Evolutionary conservation across 2,888 invertebrate species (phyloP).

Genomic region (Petrophora chlorosata): DNA sequence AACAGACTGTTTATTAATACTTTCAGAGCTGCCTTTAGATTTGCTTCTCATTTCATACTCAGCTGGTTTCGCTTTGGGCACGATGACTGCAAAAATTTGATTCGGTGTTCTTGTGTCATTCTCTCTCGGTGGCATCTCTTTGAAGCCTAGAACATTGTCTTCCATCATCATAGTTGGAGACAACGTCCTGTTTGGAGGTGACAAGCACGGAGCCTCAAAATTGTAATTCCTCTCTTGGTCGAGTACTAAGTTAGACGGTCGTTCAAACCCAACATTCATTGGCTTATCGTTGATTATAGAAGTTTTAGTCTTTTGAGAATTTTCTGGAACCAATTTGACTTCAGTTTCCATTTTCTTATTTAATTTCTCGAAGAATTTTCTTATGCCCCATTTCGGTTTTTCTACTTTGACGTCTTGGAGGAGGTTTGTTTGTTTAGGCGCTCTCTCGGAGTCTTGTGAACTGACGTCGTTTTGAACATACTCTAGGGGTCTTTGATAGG

Average conservation of each 20-base stretch:
- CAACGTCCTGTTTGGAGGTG: slow-evolving; percentile 75
- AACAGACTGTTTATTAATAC: slow-evolving; percentile 60
- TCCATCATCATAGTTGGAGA: slow-evolving; percentile 78
- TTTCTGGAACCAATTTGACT: slow-evolving; percentile 78
- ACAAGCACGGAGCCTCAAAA: slow-evolving; percentile 71
- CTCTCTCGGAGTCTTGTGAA: slow-evolving; percentile 55
- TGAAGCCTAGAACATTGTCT: slow-evolving; percentile 65
- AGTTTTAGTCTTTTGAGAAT: slow-evolving; percentile 53
- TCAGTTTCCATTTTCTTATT: slow-evolving; percentile 78
- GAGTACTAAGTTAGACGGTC: slow-evolving; percentile 65
- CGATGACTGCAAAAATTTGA: slow-evolving; percentile 78
- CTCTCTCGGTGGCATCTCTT: slow-evolving; percentile 64
- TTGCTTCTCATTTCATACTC: slow-evolving; percentile 56
- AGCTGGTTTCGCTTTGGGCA: slow-evolving; percentile 67
- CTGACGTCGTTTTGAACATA: slow-evolving; percentile 90
- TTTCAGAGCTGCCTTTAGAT: slow-evolving; percentile 62
- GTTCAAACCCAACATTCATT: slow-evolving; percentile 44
- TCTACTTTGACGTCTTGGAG: slow-evolving; percentile 65
- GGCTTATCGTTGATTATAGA: slow-evolving; percentile 65
- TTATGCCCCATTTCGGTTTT: slow-evolving; percentile 72
- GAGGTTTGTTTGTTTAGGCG: slow-evolving; percentile 73
- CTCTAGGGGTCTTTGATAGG: slow-evolving; percentile 78
- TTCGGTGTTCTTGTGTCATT: slow-evolving; percentile 52
- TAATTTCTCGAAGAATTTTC: slow-evolving; percentile 70
- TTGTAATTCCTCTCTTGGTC: slow-evolving; percentile 61